phyloP scores from a whole-genome alignment of 2,888 invertebrate species.

The Ectemnius cavifrons region DNA sequence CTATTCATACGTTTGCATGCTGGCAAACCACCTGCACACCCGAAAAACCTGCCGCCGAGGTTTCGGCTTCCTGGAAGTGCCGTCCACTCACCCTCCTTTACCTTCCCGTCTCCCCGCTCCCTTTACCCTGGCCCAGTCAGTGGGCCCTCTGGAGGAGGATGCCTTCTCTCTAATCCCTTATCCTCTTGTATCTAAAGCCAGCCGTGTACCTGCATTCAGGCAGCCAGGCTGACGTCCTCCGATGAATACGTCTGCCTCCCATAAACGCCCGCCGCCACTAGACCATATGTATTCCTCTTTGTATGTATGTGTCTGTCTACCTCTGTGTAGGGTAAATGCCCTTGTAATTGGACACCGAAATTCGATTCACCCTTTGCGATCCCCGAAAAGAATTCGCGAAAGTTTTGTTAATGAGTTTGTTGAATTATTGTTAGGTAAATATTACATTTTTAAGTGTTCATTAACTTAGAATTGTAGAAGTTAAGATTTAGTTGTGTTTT shows the following conservation, averaged over 20 bases:
- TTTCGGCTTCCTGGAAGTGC: conserved; percentile 37
- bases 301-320: not conserved
- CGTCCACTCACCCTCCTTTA: too few species aligned
- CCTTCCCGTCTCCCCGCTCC: conserved; percentile 2
- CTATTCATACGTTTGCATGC: conserved; percentile 52
- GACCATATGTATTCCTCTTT: too few species aligned
- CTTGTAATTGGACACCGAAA: not conserved
- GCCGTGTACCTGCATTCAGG: conserved; percentile 1
- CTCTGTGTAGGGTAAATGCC: not conserved
- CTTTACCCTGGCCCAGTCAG: too few species aligned
- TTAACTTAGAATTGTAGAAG: too few species aligned
- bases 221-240: conserved; percentile 20
- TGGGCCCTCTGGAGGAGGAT: conserved; percentile 15
- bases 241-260: conserved; percentile 8
- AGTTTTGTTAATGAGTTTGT: too few species aligned
- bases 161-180: conserved; percentile 28
- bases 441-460: too few species aligned
- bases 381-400: too few species aligned
- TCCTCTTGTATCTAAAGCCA: conserved; percentile 21
- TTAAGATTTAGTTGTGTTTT: too few species aligned
- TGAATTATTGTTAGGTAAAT: too few species aligned
- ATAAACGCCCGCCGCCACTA: not conserved
- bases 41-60: conserved; percentile 48
- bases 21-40: conserved; percentile 51
- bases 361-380: not conserved